Evolutionary conservation across 2,888 invertebrate species (phyloP), one percentile per base, ranked within the genome.

Genomic region (Toxonevra muliebris): DNA sequence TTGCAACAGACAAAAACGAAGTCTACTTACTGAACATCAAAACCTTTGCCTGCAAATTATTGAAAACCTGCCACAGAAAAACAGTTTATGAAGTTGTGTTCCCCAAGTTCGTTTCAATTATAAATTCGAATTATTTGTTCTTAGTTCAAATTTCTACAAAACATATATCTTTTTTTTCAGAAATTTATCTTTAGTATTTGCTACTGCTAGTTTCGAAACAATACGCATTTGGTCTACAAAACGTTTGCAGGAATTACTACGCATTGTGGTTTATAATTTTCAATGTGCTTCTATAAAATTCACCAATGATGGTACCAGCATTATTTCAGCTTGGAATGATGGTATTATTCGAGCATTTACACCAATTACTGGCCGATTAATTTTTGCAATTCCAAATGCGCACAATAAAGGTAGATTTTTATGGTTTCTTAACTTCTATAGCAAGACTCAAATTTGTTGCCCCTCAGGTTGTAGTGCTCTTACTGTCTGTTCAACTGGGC

Each of bases 221-320:
- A 91, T 97, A 61, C 89, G 97, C 66, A 89, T 97, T 70, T 97
- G 97, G 97, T 91, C 92, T 74, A 86, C 91, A 61, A 86, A 86
- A 53, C 90, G 91, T 0, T 90, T 91, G 77, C 90, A 91, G 79
- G 97, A 97, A 86, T 85, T 96, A 71, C 87, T 96, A 20, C 88
- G 97, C 48, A 92, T 96, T 71, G 88, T 89, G 70, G 93, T 96
- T 17, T 91, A 92, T n/a, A 97, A 97, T 86, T 95, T 95, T 83
- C 90, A 90, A 4, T 96, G 96, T 80, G 91, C 93, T 11, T 88
- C 91, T 54, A 87, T 96, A 30, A 88, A 90, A 41, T 94, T 97
- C 84, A 87, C 93, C 2, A 87, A 88, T 17, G 93, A 95, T 82
- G 96, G 96, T 52, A 91, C 90, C 81, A 90, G 90, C 71, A 91